Conservation (phyloP, 1,140 invertebrate genomes). For the Rhagoletis pomonella region DNA sequence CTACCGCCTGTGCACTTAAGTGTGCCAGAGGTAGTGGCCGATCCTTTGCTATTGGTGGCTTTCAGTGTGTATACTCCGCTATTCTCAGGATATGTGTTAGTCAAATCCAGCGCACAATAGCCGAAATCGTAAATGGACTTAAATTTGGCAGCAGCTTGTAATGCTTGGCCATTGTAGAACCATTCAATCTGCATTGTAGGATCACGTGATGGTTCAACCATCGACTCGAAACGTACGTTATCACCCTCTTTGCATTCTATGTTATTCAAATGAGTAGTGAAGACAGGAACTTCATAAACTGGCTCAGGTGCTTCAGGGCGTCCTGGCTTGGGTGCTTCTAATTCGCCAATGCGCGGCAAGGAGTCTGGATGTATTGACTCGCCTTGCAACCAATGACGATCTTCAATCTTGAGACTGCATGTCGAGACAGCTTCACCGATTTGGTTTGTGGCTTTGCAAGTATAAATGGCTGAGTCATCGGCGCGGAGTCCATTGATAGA, state of each 20-base stretch:
- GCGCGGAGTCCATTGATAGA: slow-evolving; percentile 89
- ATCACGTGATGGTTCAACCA: slow-evolving; percentile 94
- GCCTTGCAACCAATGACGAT: slow-evolving; percentile 88
- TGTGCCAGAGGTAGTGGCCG: slow-evolving; percentile 90
- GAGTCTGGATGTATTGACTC: slow-evolving; percentile 95
- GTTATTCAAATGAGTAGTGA: slow-evolving; percentile 93
- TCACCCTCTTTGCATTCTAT: slow-evolving; percentile 92
- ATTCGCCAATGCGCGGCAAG: slow-evolving; percentile 86
- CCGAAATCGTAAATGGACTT: slow-evolving; percentile 93
- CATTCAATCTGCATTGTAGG: slow-evolving; percentile 95
- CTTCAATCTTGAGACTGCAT: slow-evolving; percentile 91
- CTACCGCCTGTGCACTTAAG: slow-evolving; percentile 87
- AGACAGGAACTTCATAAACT: slow-evolving; percentile 88
- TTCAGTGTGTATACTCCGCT: slow-evolving; percentile 93
- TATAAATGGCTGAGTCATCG: slow-evolving; percentile 95
- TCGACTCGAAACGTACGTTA: slow-evolving; percentile 94
- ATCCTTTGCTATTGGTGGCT: slow-evolving; percentile 93
- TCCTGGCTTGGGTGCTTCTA: slow-evolving; percentile 85
- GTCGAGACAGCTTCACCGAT: slow-evolving; percentile 94
- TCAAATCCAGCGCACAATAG: slow-evolving; percentile 89
- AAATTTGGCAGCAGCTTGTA: slow-evolving; percentile 86
- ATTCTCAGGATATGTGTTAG: slow-evolving; percentile 88
- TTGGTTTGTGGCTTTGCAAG: slow-evolving; percentile 92
- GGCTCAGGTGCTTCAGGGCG: slow-evolving; percentile 82
- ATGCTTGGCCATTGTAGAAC: slow-evolving; percentile 89